Evolutionary conservation across 2,888 invertebrate species (phyloP).

Genomic region (Oeneis ivallda): DNA sequence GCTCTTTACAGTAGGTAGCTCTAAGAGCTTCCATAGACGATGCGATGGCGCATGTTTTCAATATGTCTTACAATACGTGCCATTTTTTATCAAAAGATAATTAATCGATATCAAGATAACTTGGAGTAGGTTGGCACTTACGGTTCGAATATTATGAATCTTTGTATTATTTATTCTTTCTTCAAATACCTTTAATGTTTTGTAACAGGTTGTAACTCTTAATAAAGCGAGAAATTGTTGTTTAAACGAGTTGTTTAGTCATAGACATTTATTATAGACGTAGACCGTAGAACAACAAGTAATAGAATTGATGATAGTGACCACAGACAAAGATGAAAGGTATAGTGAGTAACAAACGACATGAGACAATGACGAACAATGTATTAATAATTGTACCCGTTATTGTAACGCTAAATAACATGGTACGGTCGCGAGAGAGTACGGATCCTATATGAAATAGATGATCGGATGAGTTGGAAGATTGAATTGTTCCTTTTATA

Average conservation of each 20-base stretch:
- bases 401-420: constrained; percentile 1
- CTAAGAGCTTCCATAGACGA: background rate
- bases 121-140: background rate
- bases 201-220: background rate
- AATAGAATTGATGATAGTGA: constrained; percentile 5
- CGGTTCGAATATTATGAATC: background rate
- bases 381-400: background rate
- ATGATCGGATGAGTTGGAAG: too few species aligned
- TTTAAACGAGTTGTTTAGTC: background rate
- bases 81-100: background rate
- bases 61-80: background rate
- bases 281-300: background rate
- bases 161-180: background rate
- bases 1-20: background rate
- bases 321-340: background rate
- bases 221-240: background rate
- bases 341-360: background rate
- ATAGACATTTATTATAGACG: background rate
- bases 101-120: background rate
- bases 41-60: background rate
- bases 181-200: background rate
- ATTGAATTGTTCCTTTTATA: too few species aligned
- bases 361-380: constrained; percentile 8
- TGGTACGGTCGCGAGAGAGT: background rate
- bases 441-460: background rate